Evolutionary conservation across 2,888 invertebrate genomes (phyloP), one percentile per base, ranked within the genome.

Genomic region (Drosophila algonquin): DNA sequence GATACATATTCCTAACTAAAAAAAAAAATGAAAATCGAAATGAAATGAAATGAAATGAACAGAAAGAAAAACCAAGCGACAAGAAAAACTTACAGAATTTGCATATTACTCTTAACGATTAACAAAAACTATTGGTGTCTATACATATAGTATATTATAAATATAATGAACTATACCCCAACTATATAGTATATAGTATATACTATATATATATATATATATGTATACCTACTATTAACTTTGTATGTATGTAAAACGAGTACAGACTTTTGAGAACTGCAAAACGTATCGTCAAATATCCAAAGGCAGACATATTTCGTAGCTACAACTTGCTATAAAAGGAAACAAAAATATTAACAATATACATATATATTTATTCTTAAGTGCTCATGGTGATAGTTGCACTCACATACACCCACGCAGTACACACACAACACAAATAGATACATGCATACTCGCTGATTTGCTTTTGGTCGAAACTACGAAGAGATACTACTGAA

Each of bases 341-440:
- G 24, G 5, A 54, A 54, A 57, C 51, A 56, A 55, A 53, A 47
- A 73, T 50, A 56, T 56, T 45, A 24, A n/a, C 16, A 55, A 51
- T 40, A 57, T 21, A 51, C 24, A 57, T 21, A 57, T 27, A 9
- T 44, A 71, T 6, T 18, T 47, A 40, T 5, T 63, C 61, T 50
- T 82, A 81, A 81, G 81, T 64, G 74, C 74, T 81, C 69, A 60
- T 74, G 65, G 82, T 83, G 82, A 83, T 84, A 81, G 77, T 58
- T 54, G 63, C 71, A 71, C 46, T 47, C 45, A 46, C 24, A 50
- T n/a, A 57, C 51, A 52, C 63, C 55, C 55, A 52, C 50, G 63
- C 64, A 61, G 32, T 53, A 51, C 51, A 73, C 18, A 64, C 21
- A 55, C 60, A 61, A 52, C 53, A 30, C 73, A 75, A 72, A 77